phyloP scores from a whole-genome alignment of 35 echinoderm and acorn worm genomes.

The Heliocidaris tuberculata region DNA sequence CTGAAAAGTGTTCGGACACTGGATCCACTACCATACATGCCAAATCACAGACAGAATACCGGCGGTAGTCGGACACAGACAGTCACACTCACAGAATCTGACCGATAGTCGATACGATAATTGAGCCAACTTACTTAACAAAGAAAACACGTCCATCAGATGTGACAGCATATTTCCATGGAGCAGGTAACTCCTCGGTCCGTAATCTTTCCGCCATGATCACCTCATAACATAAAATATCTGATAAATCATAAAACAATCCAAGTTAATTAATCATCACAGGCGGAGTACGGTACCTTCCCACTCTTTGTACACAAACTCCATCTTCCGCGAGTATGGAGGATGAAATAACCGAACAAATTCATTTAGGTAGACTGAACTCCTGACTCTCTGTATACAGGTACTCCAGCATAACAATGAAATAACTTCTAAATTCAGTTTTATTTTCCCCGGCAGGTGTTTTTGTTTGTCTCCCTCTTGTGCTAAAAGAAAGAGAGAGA shows the following conservation, averaged over 20 bases:
- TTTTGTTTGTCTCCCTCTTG: slow-evolving; percentile 1
- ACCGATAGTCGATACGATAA: too few relatives aligned
- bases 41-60: too few relatives aligned
- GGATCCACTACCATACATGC: too few relatives aligned
- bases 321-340: neutral
- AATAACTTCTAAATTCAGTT: slow-evolving; percentile 13
- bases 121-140: slow-evolving; percentile 74
- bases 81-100: too few relatives aligned
- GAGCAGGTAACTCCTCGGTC: slow-evolving; percentile 76
- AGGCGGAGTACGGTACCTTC: neutral
- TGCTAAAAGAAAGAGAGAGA: neutral
- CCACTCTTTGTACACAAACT: slow-evolving; percentile 25
- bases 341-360: neutral
- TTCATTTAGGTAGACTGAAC: neutral
- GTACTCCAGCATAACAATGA: neutral
- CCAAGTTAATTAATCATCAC: slow-evolving; percentile 20
- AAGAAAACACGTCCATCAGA: slow-evolving; percentile 92
- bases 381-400: neutral
- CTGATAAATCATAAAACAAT: neutral
- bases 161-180: slow-evolving; percentile 85
- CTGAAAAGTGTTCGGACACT: too few relatives aligned
- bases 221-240: neutral
- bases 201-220: slow-evolving; percentile 91
- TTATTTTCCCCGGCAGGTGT: neutral
- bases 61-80: too few relatives aligned